phyloP scores from a whole-genome alignment of 2,888 invertebrate genomes.

The Pandemis corylana region DNA sequence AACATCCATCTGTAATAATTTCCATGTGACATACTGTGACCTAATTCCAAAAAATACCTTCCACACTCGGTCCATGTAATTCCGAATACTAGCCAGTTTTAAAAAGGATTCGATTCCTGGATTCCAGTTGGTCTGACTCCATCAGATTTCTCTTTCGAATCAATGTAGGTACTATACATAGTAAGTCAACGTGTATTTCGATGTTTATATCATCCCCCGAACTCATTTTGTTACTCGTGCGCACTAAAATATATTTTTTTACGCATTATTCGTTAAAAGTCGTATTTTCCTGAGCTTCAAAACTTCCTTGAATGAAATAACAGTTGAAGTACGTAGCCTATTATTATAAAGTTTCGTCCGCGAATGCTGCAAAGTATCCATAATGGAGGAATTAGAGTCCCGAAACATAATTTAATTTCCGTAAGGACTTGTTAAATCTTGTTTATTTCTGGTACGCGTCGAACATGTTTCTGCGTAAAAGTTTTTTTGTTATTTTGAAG shows the following conservation, averaged over 20 bases:
- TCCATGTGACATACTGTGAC: too few relatives aligned
- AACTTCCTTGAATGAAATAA: conserved; percentile 38
- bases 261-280: conserved; percentile 10
- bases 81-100: too few relatives aligned
- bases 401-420: conserved; percentile 18
- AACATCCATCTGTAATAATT: too few relatives aligned
- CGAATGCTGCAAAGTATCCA: conserved; percentile 36
- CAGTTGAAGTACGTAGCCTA: conserved; percentile 33
- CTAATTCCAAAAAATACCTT: too few relatives aligned
- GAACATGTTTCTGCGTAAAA: background rate
- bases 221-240: background rate
- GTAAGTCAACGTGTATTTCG: too few relatives aligned
- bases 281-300: conserved; percentile 9
- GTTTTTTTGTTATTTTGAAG: background rate
- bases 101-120: too few relatives aligned
- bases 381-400: conserved; percentile 25
- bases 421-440: conserved; percentile 23
- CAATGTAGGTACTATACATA: too few relatives aligned
- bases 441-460: conserved; percentile 35
- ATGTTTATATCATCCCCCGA: background rate
- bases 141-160: too few relatives aligned
- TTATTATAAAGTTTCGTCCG: conserved; percentile 35
- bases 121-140: too few relatives aligned
- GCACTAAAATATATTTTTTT: conserved; percentile 12
- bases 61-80: too few relatives aligned